Percentiles rank a stretch among this genome's conserved stretches.
Evolutionary conservation across 2,888 invertebrate genomes (phyloP).

Genomic region (Torymus tubicola): DNA sequence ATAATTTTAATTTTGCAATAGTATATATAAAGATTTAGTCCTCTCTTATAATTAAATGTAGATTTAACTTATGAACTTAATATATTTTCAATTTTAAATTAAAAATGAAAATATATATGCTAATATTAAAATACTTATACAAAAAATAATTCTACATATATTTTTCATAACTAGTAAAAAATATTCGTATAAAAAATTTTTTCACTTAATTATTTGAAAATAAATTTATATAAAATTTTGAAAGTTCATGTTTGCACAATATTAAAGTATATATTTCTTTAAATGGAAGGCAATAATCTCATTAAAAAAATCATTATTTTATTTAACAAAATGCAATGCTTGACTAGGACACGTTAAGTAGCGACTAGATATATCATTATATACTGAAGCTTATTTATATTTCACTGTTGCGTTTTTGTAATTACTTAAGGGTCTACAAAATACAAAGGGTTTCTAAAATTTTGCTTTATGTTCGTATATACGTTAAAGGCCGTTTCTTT

Average conservation of each 20-base stretch:
- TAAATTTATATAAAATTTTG: constrained; percentile 15
- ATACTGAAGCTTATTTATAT: constrained; percentile 42
- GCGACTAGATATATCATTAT: constrained; percentile 70
- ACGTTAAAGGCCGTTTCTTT: constrained; percentile 51
- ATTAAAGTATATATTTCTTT: constrained; percentile 20
- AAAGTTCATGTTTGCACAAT: neutral
- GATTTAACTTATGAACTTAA: constrained; percentile 5
- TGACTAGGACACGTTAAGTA: constrained; percentile 74
- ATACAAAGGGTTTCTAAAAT: constrained; percentile 51
- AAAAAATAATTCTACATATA: constrained; percentile 26
- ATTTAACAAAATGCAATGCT: constrained; percentile 68
- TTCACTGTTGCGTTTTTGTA: constrained; percentile 21
- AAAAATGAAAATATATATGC: constrained; percentile 4
- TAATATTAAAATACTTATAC: constrained; percentile 19
- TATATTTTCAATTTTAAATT: constrained; percentile 17
- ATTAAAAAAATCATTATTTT: neutral
- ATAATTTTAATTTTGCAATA: constrained; percentile 3
- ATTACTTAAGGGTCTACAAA: constrained; percentile 40
- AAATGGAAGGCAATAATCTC: neutral
- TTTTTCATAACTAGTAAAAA: constrained; percentile 23
- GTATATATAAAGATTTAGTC: constrained; percentile 14
- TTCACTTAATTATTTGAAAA: constrained; percentile 6
- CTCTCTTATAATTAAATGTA: neutral
- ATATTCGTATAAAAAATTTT: constrained; percentile 25
- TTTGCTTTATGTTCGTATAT: constrained; percentile 21